Percentiles rank a stretch among this genome's conserved stretches.
Conservation (phyloP, 2,888 invertebrate species). For the Chorisops tibialis region DNA sequence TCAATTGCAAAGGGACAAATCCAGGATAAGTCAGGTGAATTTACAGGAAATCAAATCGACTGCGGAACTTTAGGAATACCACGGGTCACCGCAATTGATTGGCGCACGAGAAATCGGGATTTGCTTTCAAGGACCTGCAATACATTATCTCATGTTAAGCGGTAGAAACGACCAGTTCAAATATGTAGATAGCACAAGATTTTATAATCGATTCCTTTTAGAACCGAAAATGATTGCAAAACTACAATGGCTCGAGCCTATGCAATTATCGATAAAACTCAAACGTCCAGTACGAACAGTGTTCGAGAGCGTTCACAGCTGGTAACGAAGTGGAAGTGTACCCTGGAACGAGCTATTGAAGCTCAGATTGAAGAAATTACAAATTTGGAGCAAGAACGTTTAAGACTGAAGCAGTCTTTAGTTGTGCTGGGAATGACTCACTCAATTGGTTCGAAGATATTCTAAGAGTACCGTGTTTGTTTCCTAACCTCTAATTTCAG, state of each 20-base stretch:
- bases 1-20: slow-evolving; percentile 47
- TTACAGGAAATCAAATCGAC: slow-evolving; percentile 69
- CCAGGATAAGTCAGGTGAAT: slow-evolving; percentile 58
- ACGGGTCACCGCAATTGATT: slow-evolving; percentile 68
- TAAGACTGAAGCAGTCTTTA: slow-evolving; percentile 65
- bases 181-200: background rate
- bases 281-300: slow-evolving; percentile 64
- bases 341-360: slow-evolving; percentile 66
- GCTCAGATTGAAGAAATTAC: slow-evolving; percentile 69
- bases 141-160: slow-evolving; percentile 30
- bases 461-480: background rate
- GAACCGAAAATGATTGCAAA: slow-evolving; percentile 61
- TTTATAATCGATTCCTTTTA: slow-evolving; percentile 34
- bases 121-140: slow-evolving; percentile 51
- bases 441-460: slow-evolving; percentile 59
- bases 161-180: background rate
- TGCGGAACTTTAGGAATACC: slow-evolving; percentile 65
- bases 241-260: slow-evolving; percentile 64
- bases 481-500: slow-evolving; percentile 37
- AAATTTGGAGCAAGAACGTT: slow-evolving; percentile 64
- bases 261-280: slow-evolving; percentile 64
- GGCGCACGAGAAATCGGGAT: slow-evolving; percentile 62
- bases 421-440: slow-evolving; percentile 67
- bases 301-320: slow-evolving; percentile 65
- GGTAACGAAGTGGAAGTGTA: slow-evolving; percentile 71